Evolutionary conservation across 64 coral and sea anemone genomes (phyloP), one percentile per base, ranked within the genome.

Genomic region (Astreopora myriophthalma): DNA sequence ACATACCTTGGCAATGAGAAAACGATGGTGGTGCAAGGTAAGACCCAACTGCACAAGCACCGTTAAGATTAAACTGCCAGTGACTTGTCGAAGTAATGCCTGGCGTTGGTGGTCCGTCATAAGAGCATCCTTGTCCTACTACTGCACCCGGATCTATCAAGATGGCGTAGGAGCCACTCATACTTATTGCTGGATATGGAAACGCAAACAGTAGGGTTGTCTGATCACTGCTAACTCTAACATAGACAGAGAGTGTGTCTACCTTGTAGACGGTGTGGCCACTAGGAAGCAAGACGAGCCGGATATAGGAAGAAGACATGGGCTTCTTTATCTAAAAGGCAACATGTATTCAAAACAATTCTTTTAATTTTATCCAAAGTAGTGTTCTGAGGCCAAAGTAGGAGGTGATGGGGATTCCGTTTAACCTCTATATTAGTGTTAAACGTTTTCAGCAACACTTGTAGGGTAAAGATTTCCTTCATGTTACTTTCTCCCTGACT

Each of bases 91-190:
- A 60, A 20, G 29, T 33, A 17, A 80, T 25, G 13, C 76, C 76
- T 33, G 76, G 76, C 34, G 76, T 80, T 0, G 48, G 48, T 34
- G 76, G 48, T 34, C 76, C 76, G 7, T 34, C 76, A 60, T 22
- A 80, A 6, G 76, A 61, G 31, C 76, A 80, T 10, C 76, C 76
- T n/a, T 80, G 48, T 31, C 76, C 76, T 32, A 80, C 48, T 6
- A 80, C 76, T 34, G 29, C 76, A 34, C 76, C 76, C 6, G 19
- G 27, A 60, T 80, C 76, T 6, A 80, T 80, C 30, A 80, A 60
- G 11, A 80, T 80, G 6, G 76, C 76, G 48, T 80, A 80, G 20
- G 49, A 52, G 2, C 76, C 76, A n/a, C 22, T n/a, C 76, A 80
- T 80, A 20, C 76, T 80, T 19, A 80, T 34, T 3, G 49, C 29